Base-by-base conservation (phyloP, 2,888 invertebrate species). In the Dicroscelio sp. region DNA sequence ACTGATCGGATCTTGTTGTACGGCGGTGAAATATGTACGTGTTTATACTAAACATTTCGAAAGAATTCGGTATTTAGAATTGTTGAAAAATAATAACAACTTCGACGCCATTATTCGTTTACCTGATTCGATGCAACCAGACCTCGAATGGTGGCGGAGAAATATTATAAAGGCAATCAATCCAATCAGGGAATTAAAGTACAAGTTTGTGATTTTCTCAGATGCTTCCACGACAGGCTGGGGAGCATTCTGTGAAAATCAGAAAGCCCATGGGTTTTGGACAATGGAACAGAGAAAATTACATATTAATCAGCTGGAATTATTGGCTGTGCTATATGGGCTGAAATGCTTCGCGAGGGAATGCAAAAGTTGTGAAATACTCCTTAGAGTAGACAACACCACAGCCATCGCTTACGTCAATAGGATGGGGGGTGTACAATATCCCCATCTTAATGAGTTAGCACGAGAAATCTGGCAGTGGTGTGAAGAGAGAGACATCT, bases 361-460 rank as follows among this genome's bases (percentile, higher is more conserved):
- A n/a, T 23, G 23, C 1, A 60, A 30, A 3, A 20, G 43, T 14
- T 89, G 88, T 38, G 63, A 90, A 31, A 85, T 93, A 38, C 55
- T 93, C 20, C 86, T 93, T 6, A 58, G 87, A 17, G 43, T 93
- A 10, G 92, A 92, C 63, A 92, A 93, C 65, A 90, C 90, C 0
- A 92, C 88, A 1, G 91, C 85, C 27, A 43, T 85, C 0, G 58
- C 55, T 2, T 85, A 92, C 4, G 75, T 92, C 4, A 88, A 91
- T 69, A 79, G 65, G 0, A 91, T 90, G 91, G 86, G 86, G 0
- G 86, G 86, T 3, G 55, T 89, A n/a, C 82, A 79, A 67, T 90
- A 75, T 27, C 23, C 65, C 14, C 35, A 88, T 23, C 38, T 93
- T 5, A 85, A 76, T 20, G 25, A 65, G 14, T 14, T 92, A 27